A percentile compares a stretch with the other conserved stretches of the same genome.
Conservation (phyloP, 2,113 vertebrate species). For the Xyliphius kryptos region DNA sequence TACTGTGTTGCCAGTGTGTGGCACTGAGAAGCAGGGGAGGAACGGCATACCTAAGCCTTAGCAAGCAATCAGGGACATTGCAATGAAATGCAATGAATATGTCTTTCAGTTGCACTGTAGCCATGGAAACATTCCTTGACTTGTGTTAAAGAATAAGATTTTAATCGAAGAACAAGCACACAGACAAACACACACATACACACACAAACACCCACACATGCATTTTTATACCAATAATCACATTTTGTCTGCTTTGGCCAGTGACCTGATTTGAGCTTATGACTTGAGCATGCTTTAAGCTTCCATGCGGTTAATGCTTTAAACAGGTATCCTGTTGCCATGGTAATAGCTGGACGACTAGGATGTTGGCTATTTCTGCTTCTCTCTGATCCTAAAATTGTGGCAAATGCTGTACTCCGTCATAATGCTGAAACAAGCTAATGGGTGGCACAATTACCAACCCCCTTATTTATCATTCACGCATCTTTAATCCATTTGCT, state of each 20-base stretch:
- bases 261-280: conserved; percentile 13
- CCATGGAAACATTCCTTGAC: conserved; percentile 47
- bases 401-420: conserved; percentile 12
- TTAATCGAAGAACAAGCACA: conserved; percentile 25
- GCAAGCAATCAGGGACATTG: conserved; percentile 42
- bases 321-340: conserved; percentile 62
- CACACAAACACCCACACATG: too few relatives aligned
- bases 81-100: conserved; percentile 29
- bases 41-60: conserved; percentile 26
- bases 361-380: conserved; percentile 47
- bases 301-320: conserved; percentile 50
- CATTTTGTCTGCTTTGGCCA: conserved; percentile 14
- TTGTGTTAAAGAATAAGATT: conserved; percentile 26
- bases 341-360: conserved; percentile 51
- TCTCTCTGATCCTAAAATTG: conserved; percentile 45
- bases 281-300: conserved; percentile 1
- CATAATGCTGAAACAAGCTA: conserved; percentile 50
- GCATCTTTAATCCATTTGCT: conserved; percentile 42
- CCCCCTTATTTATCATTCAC: conserved; percentile 40
- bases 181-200: too few relatives aligned
- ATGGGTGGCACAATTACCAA: conserved; percentile 31
- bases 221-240: conserved; percentile 28
- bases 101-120: conserved; percentile 38
- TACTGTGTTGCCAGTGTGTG: conserved; percentile 16
- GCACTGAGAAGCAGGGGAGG: conserved; percentile 17